Conservation (phyloP, 53 echinoderm and acorn worm genomes). For the Holothuria scabra region DNA sequence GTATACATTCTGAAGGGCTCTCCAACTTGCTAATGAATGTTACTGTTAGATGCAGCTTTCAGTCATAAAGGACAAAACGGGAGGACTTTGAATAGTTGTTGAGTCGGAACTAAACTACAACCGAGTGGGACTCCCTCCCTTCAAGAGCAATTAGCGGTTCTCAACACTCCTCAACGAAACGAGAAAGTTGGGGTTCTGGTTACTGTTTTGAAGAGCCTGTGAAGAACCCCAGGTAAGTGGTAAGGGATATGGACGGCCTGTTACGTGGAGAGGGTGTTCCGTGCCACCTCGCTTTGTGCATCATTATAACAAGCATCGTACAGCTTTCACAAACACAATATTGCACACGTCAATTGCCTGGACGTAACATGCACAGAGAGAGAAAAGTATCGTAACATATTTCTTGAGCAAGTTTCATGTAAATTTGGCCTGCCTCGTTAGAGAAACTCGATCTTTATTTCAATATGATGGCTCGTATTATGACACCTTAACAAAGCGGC, state of each 20-base stretch:
- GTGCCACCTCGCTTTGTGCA: slow-evolving; percentile 36
- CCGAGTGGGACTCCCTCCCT: slow-evolving; percentile 31
- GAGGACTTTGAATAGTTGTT: slow-evolving; percentile 13
- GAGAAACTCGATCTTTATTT: slow-evolving; percentile 26
- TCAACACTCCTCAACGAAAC: slow-evolving; percentile 35
- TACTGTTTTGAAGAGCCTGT: slow-evolving; percentile 45
- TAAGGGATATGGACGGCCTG: slow-evolving; percentile 35
- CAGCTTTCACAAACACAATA: slow-evolving; percentile 6
- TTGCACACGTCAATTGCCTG: no score
- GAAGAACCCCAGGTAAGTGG: slow-evolving; percentile 39
- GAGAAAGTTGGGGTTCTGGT: slow-evolving; percentile 35
- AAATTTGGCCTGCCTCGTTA: slow-evolving; percentile 33
- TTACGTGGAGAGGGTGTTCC: slow-evolving; percentile 31
- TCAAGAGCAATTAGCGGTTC: slow-evolving; percentile 41
- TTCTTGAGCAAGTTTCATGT: slow-evolving; percentile 19
- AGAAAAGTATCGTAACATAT: slow-evolving; percentile 32
- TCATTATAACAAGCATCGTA: slow-evolving; percentile 22
- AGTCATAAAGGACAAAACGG: not conserved
- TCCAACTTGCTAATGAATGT: slow-evolving; percentile 46
- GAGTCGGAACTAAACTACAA: slow-evolving; percentile 34
- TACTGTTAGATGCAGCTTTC: slow-evolving; percentile 24
- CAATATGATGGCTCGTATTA: slow-evolving; percentile 1
- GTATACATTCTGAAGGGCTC: slow-evolving; percentile 34
- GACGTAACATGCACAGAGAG: not conserved
- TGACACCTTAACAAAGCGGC: slow-evolving; percentile 34